Conservation (phyloP, 2,888 invertebrate genomes). For the Pantelozetes paolii region DNA sequence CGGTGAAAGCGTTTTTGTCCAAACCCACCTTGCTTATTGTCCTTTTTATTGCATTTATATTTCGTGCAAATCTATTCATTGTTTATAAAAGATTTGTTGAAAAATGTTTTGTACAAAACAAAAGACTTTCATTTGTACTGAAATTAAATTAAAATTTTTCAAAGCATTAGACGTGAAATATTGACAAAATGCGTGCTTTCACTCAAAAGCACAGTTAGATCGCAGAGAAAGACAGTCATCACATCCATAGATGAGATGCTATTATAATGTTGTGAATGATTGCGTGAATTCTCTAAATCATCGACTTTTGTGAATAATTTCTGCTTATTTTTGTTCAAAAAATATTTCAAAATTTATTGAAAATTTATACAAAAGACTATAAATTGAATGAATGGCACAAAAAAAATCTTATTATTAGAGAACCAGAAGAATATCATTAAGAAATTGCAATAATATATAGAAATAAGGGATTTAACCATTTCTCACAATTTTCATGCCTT, state of each 20-base stretch:
- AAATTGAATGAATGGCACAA: no score
- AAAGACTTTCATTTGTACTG: neutral
- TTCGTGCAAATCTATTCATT: no score
- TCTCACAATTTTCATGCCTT: neutral
- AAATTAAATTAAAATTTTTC: neutral
- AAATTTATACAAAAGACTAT: neutral
- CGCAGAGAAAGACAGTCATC: neutral
- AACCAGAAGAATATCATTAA: slow-evolving; percentile 17
- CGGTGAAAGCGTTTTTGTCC: no score
- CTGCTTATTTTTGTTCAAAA: neutral
- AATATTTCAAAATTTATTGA: neutral
- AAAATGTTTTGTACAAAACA: no score
- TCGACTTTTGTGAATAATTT: neutral
- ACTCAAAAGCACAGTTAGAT: neutral
- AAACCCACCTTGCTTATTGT: no score
- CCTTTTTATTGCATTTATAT: no score
- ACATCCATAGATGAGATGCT: neutral
- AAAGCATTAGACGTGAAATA: slow-evolving; percentile 1
- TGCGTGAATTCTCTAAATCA: slow-evolving; percentile 1
- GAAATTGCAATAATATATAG: neutral
- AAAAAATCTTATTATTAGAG: neutral
- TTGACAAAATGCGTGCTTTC: slow-evolving; percentile 8
- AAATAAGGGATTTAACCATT: neutral
- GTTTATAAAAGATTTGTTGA: no score
- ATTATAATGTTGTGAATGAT: neutral